These are phyloP conservation scores for Pseudobourletiella spinata DNA, from an alignment of 1,140 invertebrate species.

Conservation along the genomic window DNA sequence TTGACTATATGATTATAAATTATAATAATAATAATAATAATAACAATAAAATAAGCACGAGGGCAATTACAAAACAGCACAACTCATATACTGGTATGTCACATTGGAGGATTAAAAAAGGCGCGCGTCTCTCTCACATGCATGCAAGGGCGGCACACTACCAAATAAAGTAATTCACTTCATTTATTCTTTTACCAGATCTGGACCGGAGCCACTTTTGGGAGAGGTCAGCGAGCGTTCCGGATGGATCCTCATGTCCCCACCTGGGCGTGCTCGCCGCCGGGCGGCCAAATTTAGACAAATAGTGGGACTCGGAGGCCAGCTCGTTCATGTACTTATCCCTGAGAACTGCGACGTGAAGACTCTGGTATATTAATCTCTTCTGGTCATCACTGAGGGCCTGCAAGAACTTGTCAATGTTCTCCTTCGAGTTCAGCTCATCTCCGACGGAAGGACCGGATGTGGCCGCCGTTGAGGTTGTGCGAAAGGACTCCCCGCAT, in stretches of 20 bases:
- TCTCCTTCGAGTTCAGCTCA: background rate
- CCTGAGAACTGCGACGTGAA: constrained; percentile 20
- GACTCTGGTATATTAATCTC: constrained; percentile 21
- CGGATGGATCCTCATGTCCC: constrained; percentile 1
- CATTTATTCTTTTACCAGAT: background rate
- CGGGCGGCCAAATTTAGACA: constrained; percentile 29
- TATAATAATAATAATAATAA: too few species aligned
- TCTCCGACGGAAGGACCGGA: background rate
- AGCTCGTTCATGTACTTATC: constrained; percentile 12
- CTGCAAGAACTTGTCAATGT: constrained; percentile 6
- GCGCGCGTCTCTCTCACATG: too few species aligned
- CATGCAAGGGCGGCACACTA: too few species aligned
- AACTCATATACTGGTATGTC: too few species aligned
- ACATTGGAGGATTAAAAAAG: too few species aligned
- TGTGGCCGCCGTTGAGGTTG: background rate
- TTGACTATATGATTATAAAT: too few species aligned
- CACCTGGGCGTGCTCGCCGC: background rate
- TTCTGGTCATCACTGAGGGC: constrained; percentile 22
- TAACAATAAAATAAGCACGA: too few species aligned
- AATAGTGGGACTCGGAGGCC: constrained; percentile 16
- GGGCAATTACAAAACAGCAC: too few species aligned
- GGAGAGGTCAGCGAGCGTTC: constrained; percentile 2
- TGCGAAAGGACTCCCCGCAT: background rate
- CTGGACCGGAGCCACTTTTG: background rate
- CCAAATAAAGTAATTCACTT: too few species aligned